Evolutionary conservation across 1,140 invertebrate species (phyloP), one percentile per base, ranked within the genome.

Genomic region (Procambarus clarkii): DNA sequence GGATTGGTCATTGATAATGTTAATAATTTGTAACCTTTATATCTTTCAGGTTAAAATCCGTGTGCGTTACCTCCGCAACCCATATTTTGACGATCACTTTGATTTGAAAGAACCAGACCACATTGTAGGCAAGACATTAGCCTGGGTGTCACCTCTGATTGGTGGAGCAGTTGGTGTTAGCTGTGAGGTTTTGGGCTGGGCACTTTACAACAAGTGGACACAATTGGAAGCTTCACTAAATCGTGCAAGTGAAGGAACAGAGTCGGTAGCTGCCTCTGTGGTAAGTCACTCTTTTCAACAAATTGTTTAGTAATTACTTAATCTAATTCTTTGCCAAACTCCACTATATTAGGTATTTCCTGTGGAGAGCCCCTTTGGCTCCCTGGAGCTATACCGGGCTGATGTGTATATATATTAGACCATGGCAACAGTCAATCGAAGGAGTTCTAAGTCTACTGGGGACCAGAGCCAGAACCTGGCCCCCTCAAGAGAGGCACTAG

Each of bases 71-170:
- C 92, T 99, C 50, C 96, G 97, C 93, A 98, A 98, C 94, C 96
- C 96, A 3, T 97, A 95, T 94, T 97, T 97, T 94, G 98, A 99
- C 95, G 96, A 97, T 94, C 98, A 98, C 94, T 98, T 98, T 95
- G 97, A 98, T 94, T 94, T 98, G 3, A 95, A 94, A 88, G 96
- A 97, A 92, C 95, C 96, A 11, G 94, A 95, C 74, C 95, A 96
- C 94, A 94, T 98, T 48, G 95, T 97, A 74, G 98, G 98, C 9
- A 98, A 98, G 95, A 97, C 97, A 1, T 94, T 98, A 21, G 95
- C 94, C 74, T 96, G 95, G 94, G 58, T 76, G 3, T 71, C 91
- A 24, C 77, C 86, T 24, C 80, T 77, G 64, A 91, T 93, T 21
- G 93, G 95, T 78, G 95, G 96, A 93, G 93, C 95, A 92, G 92